Evolutionary conservation across 2,888 invertebrate genomes (phyloP), one percentile per base, ranked within the genome.

Genomic region (Escarpia spicata): DNA sequence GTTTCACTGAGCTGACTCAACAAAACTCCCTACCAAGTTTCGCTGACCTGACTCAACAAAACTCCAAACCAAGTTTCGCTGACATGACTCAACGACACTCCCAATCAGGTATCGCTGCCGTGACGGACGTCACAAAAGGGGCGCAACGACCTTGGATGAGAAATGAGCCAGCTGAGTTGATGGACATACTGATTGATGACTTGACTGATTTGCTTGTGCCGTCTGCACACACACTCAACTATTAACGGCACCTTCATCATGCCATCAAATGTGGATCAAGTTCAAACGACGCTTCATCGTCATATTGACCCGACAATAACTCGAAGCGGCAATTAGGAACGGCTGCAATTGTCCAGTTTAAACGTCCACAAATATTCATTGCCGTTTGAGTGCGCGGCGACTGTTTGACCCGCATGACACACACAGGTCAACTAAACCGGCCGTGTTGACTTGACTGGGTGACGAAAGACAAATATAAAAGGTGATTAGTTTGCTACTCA

Each of bases 301-400:
- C 75, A 75, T 75, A 75, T 75, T 75, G 75, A 75, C 75, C 75
- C 26, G 75, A 75, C 52, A 52, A 52, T 75, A 75, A 75, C 75
- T 75, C 19, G 75, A 75, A 26, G 75, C 26, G 26, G 75, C 75
- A 75, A 75, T 26, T 75, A 75, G n/a, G 52, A 26, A 26, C 75
- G 26, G 26, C n/a, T n/a, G 75, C n/a, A 19, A 75, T 26, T 75
- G 75, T 75, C 75, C 75, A 75, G 75, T 75, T 75, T 75, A 6
- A 75, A 75, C 19, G 75, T 19, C n/a, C 75, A 75, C 6, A 75
- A 26, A 75, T n/a, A n/a, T 75, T 75, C 75, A 75, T 26, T 19
- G 26, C 52, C 52, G 52, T 52, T 9, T 52, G 15, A 52, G 15
- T 52, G 15, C 2, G 15, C 52, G 15, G 12, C 52, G 52, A 52